Percentiles rank a stretch among this genome's conserved stretches.
phyloP scores from a whole-genome alignment of 2,113 vertebrate genomes.

The Brienomyrus brachyistius region DNA sequence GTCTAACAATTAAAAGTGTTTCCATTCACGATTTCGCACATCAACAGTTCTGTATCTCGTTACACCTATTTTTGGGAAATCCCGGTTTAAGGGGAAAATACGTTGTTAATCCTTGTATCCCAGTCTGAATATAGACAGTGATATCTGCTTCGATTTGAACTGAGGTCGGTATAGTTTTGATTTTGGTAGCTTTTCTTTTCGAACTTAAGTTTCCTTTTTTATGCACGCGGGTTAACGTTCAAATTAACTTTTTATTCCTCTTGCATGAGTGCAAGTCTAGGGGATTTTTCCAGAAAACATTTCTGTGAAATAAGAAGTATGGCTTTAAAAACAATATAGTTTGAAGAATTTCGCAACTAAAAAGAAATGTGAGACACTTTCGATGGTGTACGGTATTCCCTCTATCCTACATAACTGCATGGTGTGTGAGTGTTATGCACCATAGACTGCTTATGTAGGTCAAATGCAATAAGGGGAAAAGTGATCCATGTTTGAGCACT shows the following conservation, averaged over 20 bases:
- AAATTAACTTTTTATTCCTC: neutral
- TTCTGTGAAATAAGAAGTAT: constrained; percentile 12
- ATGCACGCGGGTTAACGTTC: neutral
- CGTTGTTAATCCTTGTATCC: neutral
- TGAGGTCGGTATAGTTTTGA: neutral
- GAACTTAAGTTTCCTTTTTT: neutral
- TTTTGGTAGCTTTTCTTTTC: neutral
- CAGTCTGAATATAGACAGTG: neutral
- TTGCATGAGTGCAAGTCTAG: neutral
- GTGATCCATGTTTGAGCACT: neutral
- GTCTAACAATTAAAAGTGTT: neutral
- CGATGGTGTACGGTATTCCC: neutral
- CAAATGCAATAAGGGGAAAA: constrained; percentile 5
- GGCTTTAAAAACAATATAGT: constrained; percentile 10
- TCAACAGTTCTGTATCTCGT: neutral
- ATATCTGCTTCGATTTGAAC: neutral
- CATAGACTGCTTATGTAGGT: constrained; percentile 1
- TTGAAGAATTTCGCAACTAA: constrained; percentile 11
- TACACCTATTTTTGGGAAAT: neutral
- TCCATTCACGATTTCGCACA: neutral
- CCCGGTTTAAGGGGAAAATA: neutral
- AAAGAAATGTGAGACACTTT: neutral
- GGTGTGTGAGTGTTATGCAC: neutral
- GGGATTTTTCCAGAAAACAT: neutral
- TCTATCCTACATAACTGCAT: neutral